Conservation (phyloP, 2,888 invertebrate genomes). For the Pachydiplax longipennis region DNA sequence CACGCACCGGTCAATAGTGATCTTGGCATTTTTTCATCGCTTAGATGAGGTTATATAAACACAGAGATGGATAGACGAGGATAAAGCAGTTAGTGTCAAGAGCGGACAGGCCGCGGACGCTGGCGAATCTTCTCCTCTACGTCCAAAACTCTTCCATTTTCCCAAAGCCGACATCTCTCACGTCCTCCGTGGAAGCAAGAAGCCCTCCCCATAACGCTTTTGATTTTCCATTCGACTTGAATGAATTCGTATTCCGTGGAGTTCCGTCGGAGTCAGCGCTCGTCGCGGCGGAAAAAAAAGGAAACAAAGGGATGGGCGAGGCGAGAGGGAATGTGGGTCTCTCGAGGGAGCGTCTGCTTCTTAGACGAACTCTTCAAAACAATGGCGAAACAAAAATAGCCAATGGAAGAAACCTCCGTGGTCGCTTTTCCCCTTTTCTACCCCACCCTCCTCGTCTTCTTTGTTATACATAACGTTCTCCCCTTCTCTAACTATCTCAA, state of each 20-base stretch:
- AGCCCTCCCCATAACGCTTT: conserved; percentile 10
- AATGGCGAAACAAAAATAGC: conserved; percentile 45
- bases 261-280: background rate
- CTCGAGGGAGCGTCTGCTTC: conserved; percentile 15
- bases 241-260: conserved; percentile 38
- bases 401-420: conserved; percentile 26
- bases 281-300: background rate
- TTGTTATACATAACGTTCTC: background rate
- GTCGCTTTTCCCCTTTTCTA: background rate
- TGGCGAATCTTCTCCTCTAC: background rate
- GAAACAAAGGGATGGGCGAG: background rate
- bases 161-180: background rate
- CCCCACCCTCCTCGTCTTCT: background rate
- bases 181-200: background rate
- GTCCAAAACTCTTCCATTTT: background rate
- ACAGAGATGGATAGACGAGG: background rate
- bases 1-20: no score
- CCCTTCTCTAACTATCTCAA: background rate
- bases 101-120: background rate
- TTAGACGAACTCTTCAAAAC: conserved; percentile 25
- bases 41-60: background rate
- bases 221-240: conserved; percentile 41
- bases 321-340: conserved; percentile 41
- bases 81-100: background rate
- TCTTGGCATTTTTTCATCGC: background rate